Evolutionary conservation across 2,797 vertebrate genomes (phyloP).

Genomic region (Syncerus caffer): DNA sequence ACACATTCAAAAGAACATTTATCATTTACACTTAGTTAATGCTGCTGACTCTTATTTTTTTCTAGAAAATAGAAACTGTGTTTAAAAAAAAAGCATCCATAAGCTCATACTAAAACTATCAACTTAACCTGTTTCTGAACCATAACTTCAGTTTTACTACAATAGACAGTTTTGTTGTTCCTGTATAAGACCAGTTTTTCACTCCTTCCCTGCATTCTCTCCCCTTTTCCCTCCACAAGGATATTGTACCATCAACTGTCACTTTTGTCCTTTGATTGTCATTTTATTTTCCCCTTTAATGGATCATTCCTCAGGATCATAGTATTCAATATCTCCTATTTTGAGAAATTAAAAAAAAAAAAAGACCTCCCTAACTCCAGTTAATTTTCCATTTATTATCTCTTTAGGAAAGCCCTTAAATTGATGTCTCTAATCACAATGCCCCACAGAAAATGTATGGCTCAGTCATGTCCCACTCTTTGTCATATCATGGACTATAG

Average conservation of each 20-base stretch:
- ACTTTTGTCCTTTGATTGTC: background rate
- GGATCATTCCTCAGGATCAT: background rate
- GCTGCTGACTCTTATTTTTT: background rate
- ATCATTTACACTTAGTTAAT: background rate
- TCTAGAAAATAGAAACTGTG: background rate
- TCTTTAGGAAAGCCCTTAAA: background rate
- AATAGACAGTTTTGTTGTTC: background rate
- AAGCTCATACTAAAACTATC: background rate
- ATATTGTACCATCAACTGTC: background rate
- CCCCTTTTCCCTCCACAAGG: background rate
- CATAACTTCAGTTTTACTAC: background rate
- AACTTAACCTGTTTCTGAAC: background rate
- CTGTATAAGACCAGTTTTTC: background rate
- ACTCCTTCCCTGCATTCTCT: background rate
- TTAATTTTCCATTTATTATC: background rate
- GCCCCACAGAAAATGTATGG: background rate
- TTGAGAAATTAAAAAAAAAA: background rate
- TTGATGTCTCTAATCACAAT: background rate
- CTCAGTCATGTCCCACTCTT: fast-evolving
- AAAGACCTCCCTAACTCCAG: background rate
- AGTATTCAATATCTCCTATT: background rate
- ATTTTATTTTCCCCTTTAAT: background rate
- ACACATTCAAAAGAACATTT: background rate
- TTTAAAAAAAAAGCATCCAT: background rate
- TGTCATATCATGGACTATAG: background rate